Base-by-base conservation (phyloP, 2,888 invertebrate genomes). In the Cordilura impudica region DNA sequence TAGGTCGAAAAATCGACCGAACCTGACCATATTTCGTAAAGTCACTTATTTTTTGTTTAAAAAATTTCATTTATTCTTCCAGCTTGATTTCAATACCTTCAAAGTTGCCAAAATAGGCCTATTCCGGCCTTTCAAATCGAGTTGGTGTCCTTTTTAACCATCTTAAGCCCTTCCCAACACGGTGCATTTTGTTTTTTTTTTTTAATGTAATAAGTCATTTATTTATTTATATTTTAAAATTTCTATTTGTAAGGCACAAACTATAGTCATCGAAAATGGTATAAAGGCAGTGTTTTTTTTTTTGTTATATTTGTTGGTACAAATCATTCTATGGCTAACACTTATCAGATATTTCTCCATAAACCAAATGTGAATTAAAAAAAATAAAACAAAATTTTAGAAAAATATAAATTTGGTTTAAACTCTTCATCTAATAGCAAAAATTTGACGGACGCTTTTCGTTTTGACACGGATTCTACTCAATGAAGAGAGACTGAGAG, bases 391-490 rank as follows among this genome's bases (percentile, higher is more conserved):
- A 39, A n/a, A n/a, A 4, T 31, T 31, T 12, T 31, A 31, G 31
- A 31, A 31, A 14, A 16, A 35, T 6, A 54, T 35, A 49, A 63
- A 77, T 84, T 87, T 86, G 87, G 86, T 85, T 87, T 85, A 87
- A 83, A 85, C 43, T 29, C 86, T 84, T 87, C 87, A 87, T 87
- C 87, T 88, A 87, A 87, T 87, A 85, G 87, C 87, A 87, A 84
- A 87, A 83, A 88, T 87, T 87, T 87, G 87, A 87, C 87, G 87
- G 87, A 87, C 87, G 87, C 87, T 87, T 87, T 88, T 87, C 87
- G 87, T 87, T 83, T 87, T 87, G 87, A 84, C 86, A 85, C 87
- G 87, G 87, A 87, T 86, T 83, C 75, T 78, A 43, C 31, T 21
- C 19, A 54, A 26, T 61, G 43, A 21, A 16, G 21, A 54, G 10